A percentile compares a stretch with the other conserved stretches of the same genome.
Conservation (phyloP, 2,797 vertebrate genomes). For the Ara ararauna region DNA sequence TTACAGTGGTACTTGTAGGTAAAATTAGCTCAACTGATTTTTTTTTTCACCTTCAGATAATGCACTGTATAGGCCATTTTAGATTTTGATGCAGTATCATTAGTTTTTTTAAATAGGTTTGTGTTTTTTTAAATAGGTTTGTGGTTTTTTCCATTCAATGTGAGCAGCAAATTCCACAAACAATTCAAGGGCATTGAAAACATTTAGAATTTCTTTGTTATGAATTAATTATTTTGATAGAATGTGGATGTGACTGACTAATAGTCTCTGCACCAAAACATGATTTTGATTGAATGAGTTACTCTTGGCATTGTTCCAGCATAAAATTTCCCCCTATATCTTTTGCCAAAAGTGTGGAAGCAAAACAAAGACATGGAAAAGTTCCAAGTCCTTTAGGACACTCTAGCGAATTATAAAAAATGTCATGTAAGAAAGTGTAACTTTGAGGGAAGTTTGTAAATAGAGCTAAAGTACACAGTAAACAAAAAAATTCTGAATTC, state of each 20-base stretch:
- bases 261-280: constrained; percentile 34
- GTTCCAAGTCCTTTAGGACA: constrained; percentile 16
- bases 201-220: constrained; percentile 40
- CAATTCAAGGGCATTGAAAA: constrained; percentile 34
- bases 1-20: background rate
- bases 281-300: constrained; percentile 65
- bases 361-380: constrained; percentile 53
- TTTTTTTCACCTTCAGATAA: background rate
- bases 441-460: background rate
- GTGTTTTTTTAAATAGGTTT: background rate
- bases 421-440: background rate
- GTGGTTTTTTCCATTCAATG: background rate
- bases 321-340: constrained; percentile 28
- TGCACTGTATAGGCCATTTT: background rate
- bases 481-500: background rate
- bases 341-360: constrained; percentile 54
- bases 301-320: constrained; percentile 22
- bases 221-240: constrained; percentile 59
- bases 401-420: constrained; percentile 30
- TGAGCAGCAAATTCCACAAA: background rate
- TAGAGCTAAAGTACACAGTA: background rate
- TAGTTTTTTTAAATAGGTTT: background rate
- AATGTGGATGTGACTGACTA: constrained; percentile 53
- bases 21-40: background rate
- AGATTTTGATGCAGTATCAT: background rate